phyloP scores from a whole-genome alignment of 2,797 vertebrate species.

The Enteromius afrohamiltoni region DNA sequence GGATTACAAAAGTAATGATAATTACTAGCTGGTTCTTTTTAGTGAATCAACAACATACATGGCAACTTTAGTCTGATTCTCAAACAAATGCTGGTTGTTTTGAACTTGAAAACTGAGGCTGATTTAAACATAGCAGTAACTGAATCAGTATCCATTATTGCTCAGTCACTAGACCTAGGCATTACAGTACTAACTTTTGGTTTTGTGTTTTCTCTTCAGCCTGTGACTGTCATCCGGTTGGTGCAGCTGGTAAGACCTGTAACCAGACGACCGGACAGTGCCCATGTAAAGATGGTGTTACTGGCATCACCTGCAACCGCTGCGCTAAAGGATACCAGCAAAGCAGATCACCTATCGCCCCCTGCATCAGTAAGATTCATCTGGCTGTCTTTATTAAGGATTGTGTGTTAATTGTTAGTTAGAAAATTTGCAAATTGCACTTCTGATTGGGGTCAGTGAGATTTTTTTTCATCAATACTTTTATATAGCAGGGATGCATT shows the following conservation, averaged over 20 bases:
- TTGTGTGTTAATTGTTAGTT: neutral
- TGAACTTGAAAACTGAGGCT: neutral
- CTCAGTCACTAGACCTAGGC: neutral
- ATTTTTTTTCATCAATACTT: neutral
- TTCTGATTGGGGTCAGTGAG: neutral
- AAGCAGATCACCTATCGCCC: slow-evolving; percentile 95
- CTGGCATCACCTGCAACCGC: slow-evolving; percentile 96
- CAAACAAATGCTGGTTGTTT: neutral
- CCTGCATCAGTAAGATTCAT: slow-evolving; percentile 89
- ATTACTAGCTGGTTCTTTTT: too few species aligned
- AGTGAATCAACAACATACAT: neutral
- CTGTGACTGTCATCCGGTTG: slow-evolving; percentile 95
- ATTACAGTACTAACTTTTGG: neutral
- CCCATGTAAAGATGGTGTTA: slow-evolving; percentile 96
- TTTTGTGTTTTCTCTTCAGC: slow-evolving; percentile 73
- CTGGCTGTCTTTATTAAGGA: neutral
- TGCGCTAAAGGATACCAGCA: slow-evolving; percentile 98
- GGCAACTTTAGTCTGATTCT: neutral
- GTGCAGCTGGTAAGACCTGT: slow-evolving; percentile 94
- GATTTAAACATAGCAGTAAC: neutral
- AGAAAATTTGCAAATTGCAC: neutral
- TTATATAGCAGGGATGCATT: neutral
- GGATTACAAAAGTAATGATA: too few species aligned
- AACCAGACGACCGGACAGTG: slow-evolving; percentile 97
- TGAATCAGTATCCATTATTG: neutral